A percentile compares a stretch with the other conserved stretches of the same genome.
Evolutionary conservation across 2,113 vertebrate genomes (phyloP).

Genomic region (Regulus satrapa): DNA sequence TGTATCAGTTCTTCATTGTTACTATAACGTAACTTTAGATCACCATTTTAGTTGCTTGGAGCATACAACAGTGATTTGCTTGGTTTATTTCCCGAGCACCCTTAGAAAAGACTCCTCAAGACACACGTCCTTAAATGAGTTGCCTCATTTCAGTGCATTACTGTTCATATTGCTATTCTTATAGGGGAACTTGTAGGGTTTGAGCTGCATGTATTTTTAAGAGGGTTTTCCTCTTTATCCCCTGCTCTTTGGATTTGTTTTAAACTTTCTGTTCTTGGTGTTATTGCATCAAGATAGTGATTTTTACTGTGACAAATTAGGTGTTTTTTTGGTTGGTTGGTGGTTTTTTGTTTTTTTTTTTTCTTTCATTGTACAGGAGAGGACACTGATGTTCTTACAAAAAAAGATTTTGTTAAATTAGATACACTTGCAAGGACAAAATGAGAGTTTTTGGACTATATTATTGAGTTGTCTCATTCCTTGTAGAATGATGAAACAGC

Average conservation of each 20-base stretch:
- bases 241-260: background rate
- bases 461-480: background rate
- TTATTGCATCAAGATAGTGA: background rate
- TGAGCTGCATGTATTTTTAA: background rate
- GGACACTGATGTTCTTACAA: background rate
- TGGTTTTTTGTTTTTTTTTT: background rate
- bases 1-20: background rate
- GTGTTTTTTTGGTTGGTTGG: background rate
- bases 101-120: background rate
- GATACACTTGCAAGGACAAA: background rate
- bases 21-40: background rate
- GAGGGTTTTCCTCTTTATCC: background rate
- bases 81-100: background rate
- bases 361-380: background rate
- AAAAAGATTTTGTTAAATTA: background rate
- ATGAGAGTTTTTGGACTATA: background rate
- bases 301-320: background rate
- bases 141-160: background rate
- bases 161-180: background rate
- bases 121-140: background rate
- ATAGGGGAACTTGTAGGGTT: background rate
- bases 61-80: background rate
- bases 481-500: background rate
- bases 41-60: background rate
- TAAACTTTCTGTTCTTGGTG: background rate